phyloP scores from a whole-genome alignment of 2,113 vertebrate genomes.

The Serilophus lunatus region DNA sequence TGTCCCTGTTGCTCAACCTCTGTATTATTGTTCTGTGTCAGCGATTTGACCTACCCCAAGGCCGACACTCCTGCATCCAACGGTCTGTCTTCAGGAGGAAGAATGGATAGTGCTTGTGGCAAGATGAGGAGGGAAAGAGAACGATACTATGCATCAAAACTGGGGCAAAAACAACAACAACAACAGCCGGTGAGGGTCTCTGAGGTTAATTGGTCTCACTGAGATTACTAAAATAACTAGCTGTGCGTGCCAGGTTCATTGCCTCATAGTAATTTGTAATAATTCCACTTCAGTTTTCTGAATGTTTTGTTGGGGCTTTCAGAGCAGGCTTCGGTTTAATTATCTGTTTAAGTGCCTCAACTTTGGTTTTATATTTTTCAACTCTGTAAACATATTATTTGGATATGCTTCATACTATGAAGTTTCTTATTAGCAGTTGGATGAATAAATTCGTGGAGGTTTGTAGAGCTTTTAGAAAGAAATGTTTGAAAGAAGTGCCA shows the following conservation, averaged over 20 bases:
- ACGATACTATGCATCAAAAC: constrained; percentile 74
- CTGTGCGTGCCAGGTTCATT: neutral
- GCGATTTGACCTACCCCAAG: constrained; percentile 74
- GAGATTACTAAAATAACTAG: neutral
- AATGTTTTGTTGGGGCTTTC: neutral
- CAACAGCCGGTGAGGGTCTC: constrained; percentile 75
- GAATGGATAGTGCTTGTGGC: constrained; percentile 73
- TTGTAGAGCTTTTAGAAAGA: neutral
- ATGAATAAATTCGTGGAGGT: neutral
- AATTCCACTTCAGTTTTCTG: neutral
- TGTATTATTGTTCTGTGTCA: constrained; percentile 57
- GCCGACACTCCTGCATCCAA: constrained; percentile 82
- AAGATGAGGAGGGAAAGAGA: constrained; percentile 90
- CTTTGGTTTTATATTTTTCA: neutral
- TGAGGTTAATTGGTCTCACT: neutral
- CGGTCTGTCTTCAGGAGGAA: constrained; percentile 74
- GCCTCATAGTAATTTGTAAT: neutral
- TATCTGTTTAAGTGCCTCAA: neutral
- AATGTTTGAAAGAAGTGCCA: neutral
- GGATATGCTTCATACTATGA: neutral
- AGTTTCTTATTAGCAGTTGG: neutral
- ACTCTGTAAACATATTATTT: neutral
- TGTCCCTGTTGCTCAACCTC: neutral
- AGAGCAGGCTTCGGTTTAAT: neutral
- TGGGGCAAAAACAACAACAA: constrained; percentile 64